Conservation (phyloP, 2,113 vertebrate genomes). For the Meleagris gallopavo region DNA sequence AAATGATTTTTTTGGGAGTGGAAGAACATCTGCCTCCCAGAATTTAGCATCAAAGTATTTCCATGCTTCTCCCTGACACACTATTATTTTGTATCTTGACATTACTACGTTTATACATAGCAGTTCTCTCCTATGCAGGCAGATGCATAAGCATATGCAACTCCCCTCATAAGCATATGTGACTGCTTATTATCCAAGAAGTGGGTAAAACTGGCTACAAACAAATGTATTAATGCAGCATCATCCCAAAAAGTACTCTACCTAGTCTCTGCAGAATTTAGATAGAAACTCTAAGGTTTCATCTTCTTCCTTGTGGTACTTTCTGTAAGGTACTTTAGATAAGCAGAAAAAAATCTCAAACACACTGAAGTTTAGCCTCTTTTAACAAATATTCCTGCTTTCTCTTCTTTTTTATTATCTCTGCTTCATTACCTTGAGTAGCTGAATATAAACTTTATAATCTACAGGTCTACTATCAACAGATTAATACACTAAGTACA, state of each 20-base stretch:
- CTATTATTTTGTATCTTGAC: constrained; percentile 52
- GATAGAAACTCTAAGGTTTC: neutral
- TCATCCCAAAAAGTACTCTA: neutral
- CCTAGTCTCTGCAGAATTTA: neutral
- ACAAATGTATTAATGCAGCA: neutral
- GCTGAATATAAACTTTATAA: neutral
- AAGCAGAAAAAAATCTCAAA: neutral
- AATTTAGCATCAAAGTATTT: constrained; percentile 48
- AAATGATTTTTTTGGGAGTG: neutral
- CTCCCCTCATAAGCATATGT: neutral
- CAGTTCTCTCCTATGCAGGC: neutral
- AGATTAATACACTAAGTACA: neutral
- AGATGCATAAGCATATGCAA: neutral
- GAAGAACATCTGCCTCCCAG: constrained; percentile 60
- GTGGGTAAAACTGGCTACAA: neutral
- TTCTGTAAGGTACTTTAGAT: neutral
- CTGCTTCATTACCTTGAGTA: neutral
- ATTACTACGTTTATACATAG: constrained; percentile 26
- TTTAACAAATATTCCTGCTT: neutral
- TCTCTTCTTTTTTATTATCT: neutral
- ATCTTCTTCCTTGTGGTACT: neutral
- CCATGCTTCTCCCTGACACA: constrained; percentile 10
- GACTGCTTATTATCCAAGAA: neutral
- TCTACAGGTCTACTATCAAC: neutral
- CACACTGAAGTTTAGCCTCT: neutral